phyloP scores from a whole-genome alignment of 2,797 vertebrate species.

The Arremon brunneinucha region DNA sequence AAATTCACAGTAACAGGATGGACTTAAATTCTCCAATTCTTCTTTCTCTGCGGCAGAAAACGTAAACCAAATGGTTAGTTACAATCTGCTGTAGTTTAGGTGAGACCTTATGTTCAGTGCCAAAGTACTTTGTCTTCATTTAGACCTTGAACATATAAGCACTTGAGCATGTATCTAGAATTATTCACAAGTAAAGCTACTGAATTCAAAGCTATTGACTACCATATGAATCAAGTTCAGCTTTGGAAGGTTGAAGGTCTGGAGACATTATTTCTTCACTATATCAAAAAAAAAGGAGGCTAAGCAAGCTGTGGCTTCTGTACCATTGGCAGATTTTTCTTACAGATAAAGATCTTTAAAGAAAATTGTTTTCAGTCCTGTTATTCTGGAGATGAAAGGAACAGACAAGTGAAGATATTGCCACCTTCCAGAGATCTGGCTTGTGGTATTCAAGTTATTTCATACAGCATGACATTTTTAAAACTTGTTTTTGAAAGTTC shows the following conservation, averaged over 20 bases:
- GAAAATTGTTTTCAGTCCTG: neutral
- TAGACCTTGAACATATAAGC: neutral
- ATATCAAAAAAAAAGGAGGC: neutral
- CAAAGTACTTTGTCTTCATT: slow-evolving; percentile 30
- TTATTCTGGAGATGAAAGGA: neutral
- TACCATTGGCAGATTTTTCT: neutral
- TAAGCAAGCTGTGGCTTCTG: neutral
- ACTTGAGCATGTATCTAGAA: neutral
- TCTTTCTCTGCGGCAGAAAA: neutral
- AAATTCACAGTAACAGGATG: neutral
- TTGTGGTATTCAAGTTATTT: neutral
- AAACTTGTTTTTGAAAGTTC: neutral
- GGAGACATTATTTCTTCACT: neutral
- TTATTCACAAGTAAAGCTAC: neutral
- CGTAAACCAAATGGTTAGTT: neutral
- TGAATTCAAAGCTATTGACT: neutral
- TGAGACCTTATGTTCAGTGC: neutral
- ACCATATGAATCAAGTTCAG: neutral
- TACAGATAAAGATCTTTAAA: neutral
- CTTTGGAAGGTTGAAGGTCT: neutral
- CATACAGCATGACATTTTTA: neutral
- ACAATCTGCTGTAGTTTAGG: neutral
- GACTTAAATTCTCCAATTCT: neutral
- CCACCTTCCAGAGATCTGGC: neutral
- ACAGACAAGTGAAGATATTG: neutral